A percentile compares a stretch with the other conserved stretches of the same genome.
phyloP scores from a whole-genome alignment of 2,113 vertebrate species.

The Pelusios castaneus region DNA sequence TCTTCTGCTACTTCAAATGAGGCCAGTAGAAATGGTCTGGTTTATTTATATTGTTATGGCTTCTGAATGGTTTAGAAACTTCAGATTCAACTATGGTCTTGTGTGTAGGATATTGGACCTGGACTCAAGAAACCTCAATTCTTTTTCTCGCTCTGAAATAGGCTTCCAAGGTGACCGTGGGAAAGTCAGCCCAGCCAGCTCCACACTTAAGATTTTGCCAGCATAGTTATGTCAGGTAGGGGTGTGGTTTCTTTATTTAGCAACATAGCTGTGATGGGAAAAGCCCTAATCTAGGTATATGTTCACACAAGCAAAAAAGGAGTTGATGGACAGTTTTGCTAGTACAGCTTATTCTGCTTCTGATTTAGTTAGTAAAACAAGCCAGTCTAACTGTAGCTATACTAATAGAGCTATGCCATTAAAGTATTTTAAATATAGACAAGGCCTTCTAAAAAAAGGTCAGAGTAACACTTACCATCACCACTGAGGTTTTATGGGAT shows the following conservation, averaged over 20 bases:
- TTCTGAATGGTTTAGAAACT: neutral
- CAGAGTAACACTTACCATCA: neutral
- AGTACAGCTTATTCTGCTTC: neutral
- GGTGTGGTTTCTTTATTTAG: neutral
- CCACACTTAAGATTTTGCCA: neutral
- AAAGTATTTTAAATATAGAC: neutral
- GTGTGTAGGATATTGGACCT: neutral
- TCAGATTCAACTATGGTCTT: neutral
- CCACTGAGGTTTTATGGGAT: neutral
- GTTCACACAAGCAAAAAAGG: neutral
- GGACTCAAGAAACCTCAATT: neutral
- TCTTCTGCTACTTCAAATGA: neutral
- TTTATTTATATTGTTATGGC: neutral
- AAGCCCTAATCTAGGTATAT: neutral
- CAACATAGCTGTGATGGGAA: neutral
- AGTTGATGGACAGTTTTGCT: neutral
- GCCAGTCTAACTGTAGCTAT: neutral
- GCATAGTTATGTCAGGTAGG: neutral
- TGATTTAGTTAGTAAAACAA: neutral
- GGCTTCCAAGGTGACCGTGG: neutral
- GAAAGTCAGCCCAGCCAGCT: neutral
- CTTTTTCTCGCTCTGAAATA: neutral
- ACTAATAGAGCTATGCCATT: neutral
- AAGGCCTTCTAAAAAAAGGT: neutral
- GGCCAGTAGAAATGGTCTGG: neutral